These are phyloP conservation scores for Chorisops tibialis DNA, from an alignment of 2,888 invertebrate species.

Conservation along the genomic window DNA sequence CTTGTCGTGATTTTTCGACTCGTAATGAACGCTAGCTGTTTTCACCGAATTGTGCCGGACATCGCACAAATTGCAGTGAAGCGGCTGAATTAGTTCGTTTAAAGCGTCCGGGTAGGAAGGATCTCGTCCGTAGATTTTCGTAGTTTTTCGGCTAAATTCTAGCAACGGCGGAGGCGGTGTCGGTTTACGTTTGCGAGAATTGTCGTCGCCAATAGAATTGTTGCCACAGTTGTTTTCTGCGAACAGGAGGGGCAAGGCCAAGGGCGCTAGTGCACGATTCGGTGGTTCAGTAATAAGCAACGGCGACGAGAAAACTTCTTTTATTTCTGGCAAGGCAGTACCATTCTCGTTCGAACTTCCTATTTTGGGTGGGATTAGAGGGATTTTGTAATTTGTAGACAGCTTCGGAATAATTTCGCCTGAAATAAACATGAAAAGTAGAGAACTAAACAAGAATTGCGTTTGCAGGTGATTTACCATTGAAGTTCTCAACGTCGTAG, in stretches of 20 bases:
- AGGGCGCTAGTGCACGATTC: neutral
- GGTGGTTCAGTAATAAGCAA: slow-evolving; percentile 1
- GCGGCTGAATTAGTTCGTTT: slow-evolving; percentile 53
- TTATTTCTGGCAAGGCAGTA: neutral
- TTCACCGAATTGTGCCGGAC: slow-evolving; percentile 52
- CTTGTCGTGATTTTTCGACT: slow-evolving; percentile 57
- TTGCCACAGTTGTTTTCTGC: too few species aligned
- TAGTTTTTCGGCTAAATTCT: too few species aligned
- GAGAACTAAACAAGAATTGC: neutral
- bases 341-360: neutral
- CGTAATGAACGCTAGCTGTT: slow-evolving; percentile 56
- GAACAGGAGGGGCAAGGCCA: too few species aligned
- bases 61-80: slow-evolving; percentile 55
- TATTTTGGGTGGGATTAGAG: slow-evolving; percentile 9
- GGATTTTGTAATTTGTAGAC: slow-evolving; percentile 12
- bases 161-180: too few species aligned
- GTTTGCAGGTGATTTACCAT: neutral
- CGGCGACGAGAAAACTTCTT: slow-evolving; percentile 19
- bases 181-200: neutral
- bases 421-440: neutral
- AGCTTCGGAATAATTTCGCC: slow-evolving; percentile 1
- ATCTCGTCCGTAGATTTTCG: slow-evolving; percentile 39
- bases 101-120: slow-evolving; percentile 49
- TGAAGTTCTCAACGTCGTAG: neutral
- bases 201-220: too few species aligned